Evolutionary conservation across 2,888 invertebrate genomes (phyloP), one percentile per base, ranked within the genome.

Genomic region (Octodonta nipae): DNA sequence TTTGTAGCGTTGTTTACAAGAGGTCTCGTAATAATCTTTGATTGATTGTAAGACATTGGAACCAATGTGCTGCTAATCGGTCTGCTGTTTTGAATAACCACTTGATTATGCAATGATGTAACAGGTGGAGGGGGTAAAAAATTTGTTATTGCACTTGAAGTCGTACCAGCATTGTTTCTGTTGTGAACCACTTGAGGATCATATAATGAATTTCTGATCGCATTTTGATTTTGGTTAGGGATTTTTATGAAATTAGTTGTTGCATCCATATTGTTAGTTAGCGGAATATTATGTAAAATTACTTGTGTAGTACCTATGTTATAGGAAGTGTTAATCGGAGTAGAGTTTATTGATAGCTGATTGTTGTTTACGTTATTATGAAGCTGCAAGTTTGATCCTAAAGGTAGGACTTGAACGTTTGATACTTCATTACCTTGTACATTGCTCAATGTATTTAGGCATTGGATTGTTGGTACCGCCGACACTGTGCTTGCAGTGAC

Each of bases 381-480:
- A 3, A 22, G 32, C 15, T 37, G 33, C 14, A 33, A 32, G 14
- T 30, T 41, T n/a, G 42, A 38, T 11, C 46, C 48, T 28, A 53
- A 33, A n/a, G 70, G 68, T 50, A 67, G 67, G 47, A 71, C 71
- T 53, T 71, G 72, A 44, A 73, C 73, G 63, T 67, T 71, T 40
- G 71, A 71, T 52, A 69, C 69, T 52, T 68, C 68, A 34, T 59
- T 61, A 10, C 55, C 56, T 26, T 49, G 46, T 26, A 46, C 46
- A 33, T 45, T 50, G 20, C 42, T 46, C 12, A 51, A 40, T 14
- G 57, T 54, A 46, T 63, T 64, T 26, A 61, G 42, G 45, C 64
- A 64, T 40, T 61, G 57, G 27, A 64, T 64, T 7, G 61, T 61
- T 12, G 64, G 64, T 38, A 64, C 62, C 13, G 60, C 51, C 16